Evolutionary conservation across 2,888 invertebrate genomes (phyloP).

Genomic region (Drosophila paranaensis): DNA sequence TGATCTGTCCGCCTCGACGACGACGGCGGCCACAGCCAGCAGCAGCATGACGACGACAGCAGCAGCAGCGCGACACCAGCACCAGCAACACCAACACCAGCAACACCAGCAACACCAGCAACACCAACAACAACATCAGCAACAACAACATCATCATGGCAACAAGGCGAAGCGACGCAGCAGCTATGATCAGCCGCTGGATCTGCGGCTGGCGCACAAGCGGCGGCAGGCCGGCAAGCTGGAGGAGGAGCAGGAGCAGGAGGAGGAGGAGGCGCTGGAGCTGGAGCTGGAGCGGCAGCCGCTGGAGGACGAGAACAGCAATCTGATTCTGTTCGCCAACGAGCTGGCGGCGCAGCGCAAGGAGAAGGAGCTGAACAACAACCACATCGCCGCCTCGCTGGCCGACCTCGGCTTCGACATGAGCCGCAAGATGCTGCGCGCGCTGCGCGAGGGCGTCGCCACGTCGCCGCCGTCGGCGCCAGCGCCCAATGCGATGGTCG

Average conservation of each 20-base stretch:
- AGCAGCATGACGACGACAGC: slow-evolving; percentile 81
- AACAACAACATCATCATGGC: slow-evolving; percentile 60
- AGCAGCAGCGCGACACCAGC: slow-evolving; percentile 31
- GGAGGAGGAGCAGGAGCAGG: slow-evolving; percentile 34
- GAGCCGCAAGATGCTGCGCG: slow-evolving; percentile 73
- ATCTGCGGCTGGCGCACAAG: slow-evolving; percentile 94
- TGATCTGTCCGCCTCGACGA: slow-evolving; percentile 86
- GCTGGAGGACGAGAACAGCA: slow-evolving; percentile 93
- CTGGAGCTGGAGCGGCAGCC: slow-evolving; percentile 42
- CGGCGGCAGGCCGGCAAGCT: slow-evolving; percentile 84
- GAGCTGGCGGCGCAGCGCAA: slow-evolving; percentile 64
- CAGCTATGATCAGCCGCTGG: slow-evolving; percentile 91
- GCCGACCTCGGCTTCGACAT: slow-evolving; percentile 75
- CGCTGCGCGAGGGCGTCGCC: slow-evolving; percentile 65
- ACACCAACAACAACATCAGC: slow-evolving; percentile 50
- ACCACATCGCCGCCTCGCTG: slow-evolving; percentile 71
- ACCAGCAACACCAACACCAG: slow-evolving; percentile 3
- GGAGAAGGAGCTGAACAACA: slow-evolving; percentile 75
- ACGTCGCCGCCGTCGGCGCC: slow-evolving; percentile 67
- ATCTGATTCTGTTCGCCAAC: slow-evolving; percentile 87
- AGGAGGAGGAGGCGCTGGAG: slow-evolving; percentile 85
- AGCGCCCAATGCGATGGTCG: slow-evolving; percentile 78
- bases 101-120: slow-evolving; percentile 43
- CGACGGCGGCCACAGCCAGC: slow-evolving; percentile 85
- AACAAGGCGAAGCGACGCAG: slow-evolving; percentile 69